Evolutionary conservation across 1,140 invertebrate genomes (phyloP), one percentile per base, ranked within the genome.

Genomic region (Rhyacophila brunnea): DNA sequence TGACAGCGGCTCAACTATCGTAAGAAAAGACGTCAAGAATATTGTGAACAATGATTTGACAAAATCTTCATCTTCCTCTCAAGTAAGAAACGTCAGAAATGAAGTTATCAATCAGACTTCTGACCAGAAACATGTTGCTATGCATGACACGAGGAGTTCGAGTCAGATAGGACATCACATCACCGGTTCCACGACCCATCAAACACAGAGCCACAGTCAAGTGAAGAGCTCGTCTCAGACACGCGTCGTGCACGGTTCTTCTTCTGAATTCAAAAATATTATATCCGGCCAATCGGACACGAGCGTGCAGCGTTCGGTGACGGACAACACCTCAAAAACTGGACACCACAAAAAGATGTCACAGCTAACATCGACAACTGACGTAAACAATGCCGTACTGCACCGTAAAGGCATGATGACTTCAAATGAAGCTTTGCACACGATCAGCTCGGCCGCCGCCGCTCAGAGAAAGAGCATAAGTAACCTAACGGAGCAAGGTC

Each of bases 391-490:
- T 63, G 79, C 88, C 14, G 85, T 92, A 15, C 79, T 93, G 3
- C 88, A 91, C 69, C 81, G 90, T 10, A 89, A 89, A 67, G 85
- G 84, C 17, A 72, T 80, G 10, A 80, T 82, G 1, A 78, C 81
- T 44, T 74, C 75, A 4, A 75, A 70, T 7, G 85, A 86, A 69
- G 82, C 84, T 5, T 73, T 85, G 5, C 85, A 87, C 64, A 83
- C 83, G 7, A 84, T 85, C 4, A 88, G 87, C n/a, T 85, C 88
- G 0, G 86, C 88, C 1, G 89, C 88, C 13, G 84, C 87, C 10
- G 86, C 87, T 65, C 88, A 90, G 68, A 80, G 87, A 20, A 90
- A 89, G 70, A 91, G 89, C 47, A 89, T 91, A 17, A 83, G 84
- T 0, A 91, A 90, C 69, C 73, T 91, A 0, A 84, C 86, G 14